These are phyloP conservation scores for Parapristionchus giblindavisi DNA, from an alignment of 2,888 invertebrate genomes.

Conservation along the genomic window DNA sequence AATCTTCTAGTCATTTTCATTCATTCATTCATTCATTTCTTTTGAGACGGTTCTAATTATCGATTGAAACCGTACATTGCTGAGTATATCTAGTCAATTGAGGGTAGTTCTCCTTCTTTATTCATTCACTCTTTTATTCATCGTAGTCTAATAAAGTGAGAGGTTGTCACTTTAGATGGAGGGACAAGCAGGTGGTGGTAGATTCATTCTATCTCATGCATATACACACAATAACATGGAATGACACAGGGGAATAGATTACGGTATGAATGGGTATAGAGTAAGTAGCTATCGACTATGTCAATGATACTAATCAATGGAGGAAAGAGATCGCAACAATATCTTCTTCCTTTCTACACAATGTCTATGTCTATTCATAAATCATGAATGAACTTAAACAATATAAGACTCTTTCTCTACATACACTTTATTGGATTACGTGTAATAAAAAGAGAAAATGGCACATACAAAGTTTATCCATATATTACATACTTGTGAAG, in stretches of 20 bases:
- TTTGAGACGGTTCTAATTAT: background rate
- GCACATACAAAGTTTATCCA: no score
- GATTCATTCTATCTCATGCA: background rate
- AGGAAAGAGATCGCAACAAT: no score
- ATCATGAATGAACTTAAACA: no score
- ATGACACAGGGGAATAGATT: background rate
- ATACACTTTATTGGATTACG: no score
- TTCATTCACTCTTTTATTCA: slow-evolving; percentile 28
- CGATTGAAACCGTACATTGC: background rate
- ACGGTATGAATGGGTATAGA: background rate
- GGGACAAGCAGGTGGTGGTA: slow-evolving; percentile 16
- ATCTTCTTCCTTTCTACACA: no score
- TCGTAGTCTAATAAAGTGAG: slow-evolving; percentile 23
- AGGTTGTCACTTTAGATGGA: slow-evolving; percentile 30
- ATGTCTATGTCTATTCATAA: no score
- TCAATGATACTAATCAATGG: no score
- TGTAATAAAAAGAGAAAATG: no score
- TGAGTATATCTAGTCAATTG: slow-evolving; percentile 27
- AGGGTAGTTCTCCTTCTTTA: background rate
- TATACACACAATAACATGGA: slow-evolving; percentile 11
- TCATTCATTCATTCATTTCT: background rate
- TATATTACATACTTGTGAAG: background rate
- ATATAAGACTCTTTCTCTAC: no score
- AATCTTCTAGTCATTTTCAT: slow-evolving; percentile 3
- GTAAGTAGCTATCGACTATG: no score